phyloP scores from a whole-genome alignment of 2,113 vertebrate species.

The Lasiurus cinereus region DNA sequence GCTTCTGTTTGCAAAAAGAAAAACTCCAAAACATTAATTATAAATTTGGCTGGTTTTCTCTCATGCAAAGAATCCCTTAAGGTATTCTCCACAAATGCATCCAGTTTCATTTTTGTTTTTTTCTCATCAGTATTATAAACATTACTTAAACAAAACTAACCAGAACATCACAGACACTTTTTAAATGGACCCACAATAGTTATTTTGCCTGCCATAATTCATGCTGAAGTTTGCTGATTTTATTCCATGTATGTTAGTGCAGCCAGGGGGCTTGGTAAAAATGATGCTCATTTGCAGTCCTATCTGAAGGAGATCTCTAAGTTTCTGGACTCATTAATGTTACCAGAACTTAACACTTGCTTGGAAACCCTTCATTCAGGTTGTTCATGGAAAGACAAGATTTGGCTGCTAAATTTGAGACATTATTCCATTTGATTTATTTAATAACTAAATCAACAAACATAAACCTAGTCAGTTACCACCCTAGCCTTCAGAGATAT shows the following conservation, averaged over 20 bases:
- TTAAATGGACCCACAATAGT: background rate
- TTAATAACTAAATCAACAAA: conserved; percentile 4
- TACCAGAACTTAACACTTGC: background rate
- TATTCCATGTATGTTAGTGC: background rate
- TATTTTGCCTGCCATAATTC: background rate
- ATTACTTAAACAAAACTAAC: background rate
- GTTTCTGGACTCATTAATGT: background rate
- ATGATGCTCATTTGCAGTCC: background rate
- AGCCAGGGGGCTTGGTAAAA: background rate
- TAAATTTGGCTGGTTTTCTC: background rate
- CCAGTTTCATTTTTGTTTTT: conserved; percentile 8
- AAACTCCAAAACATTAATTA: background rate
- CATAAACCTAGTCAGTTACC: background rate
- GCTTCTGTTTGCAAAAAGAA: background rate
- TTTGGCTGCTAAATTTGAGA: conserved; percentile 44
- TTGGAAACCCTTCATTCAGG: background rate
- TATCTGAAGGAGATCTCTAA: background rate
- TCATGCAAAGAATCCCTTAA: background rate
- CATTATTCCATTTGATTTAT: background rate
- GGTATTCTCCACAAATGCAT: background rate
- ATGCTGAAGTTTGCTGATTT: background rate
- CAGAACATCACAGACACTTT: background rate
- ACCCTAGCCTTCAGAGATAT: background rate
- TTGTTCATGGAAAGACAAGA: background rate
- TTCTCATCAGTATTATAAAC: conserved; percentile 25